Evolutionary conservation across 2,113 vertebrate species (phyloP).

Genomic region (Tychaedon coryphoeus): DNA sequence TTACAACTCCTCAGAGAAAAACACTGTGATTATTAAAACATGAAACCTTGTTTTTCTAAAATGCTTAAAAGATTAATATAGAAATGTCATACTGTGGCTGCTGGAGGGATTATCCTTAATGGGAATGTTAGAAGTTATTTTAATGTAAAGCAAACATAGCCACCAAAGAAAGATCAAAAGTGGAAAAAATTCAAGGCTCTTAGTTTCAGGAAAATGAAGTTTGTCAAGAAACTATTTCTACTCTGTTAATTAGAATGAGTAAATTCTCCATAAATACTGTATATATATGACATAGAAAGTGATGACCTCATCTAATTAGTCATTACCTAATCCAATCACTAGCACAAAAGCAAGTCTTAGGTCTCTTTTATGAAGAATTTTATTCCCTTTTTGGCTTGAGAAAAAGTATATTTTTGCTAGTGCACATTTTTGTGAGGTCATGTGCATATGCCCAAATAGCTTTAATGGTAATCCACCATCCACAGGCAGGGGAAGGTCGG

Average conservation of each 20-base stretch:
- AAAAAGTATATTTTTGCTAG: background rate
- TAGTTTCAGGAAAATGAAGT: conserved; percentile 50
- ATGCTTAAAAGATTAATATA: conserved; percentile 70
- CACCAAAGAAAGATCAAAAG: conserved; percentile 59
- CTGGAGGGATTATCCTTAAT: conserved; percentile 67
- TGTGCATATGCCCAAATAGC: background rate
- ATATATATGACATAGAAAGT: conserved; percentile 4
- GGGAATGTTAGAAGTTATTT: conserved; percentile 65
- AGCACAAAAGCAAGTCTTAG: background rate
- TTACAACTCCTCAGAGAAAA: conserved; percentile 64
- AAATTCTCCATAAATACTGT: conserved; percentile 40
- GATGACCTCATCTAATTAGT: conserved; percentile 57
- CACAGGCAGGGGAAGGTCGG: background rate
- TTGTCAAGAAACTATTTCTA: conserved; percentile 42
- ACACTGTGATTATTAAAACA: conserved; percentile 70
- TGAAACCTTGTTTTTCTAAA: conserved; percentile 67
- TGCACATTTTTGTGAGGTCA: conserved; percentile 11
- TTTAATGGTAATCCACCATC: background rate
- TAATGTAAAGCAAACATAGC: conserved; percentile 69
- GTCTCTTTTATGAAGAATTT: background rate
- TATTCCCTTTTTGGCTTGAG: background rate
- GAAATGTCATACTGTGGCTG: conserved; percentile 62
- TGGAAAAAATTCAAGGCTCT: conserved; percentile 37
- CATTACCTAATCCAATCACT: conserved; percentile 45
- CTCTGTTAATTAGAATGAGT: conserved; percentile 32